phyloP scores from a whole-genome alignment of 2,888 invertebrate genomes.

The Ecliptopera silaceata region DNA sequence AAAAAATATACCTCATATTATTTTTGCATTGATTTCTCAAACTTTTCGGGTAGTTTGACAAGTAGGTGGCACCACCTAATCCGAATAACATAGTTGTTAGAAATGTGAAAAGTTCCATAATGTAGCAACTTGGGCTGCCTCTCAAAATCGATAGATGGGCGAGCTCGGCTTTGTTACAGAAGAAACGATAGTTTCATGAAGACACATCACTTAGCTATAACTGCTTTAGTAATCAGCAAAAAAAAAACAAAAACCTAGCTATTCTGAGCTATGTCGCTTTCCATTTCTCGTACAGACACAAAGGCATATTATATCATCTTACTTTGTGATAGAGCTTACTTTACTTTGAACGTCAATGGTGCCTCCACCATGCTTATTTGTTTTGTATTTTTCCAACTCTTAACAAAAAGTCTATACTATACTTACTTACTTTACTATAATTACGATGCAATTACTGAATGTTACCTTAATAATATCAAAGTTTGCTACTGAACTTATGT shows the following conservation, averaged over 20 bases:
- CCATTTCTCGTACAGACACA: neutral
- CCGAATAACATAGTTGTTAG: conserved; percentile 41
- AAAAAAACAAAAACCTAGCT: no score
- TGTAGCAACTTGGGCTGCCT: conserved; percentile 51
- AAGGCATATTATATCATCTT: neutral
- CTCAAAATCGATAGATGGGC: conserved; percentile 49
- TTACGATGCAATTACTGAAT: neutral
- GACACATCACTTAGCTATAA: neutral
- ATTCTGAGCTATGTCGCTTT: no score
- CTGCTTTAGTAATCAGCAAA: no score
- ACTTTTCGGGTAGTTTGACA: conserved; percentile 39
- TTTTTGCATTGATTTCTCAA: conserved; percentile 28
- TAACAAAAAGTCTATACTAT: no score
- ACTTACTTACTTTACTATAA: no score
- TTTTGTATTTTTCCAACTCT: no score
- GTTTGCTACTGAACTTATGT: neutral
- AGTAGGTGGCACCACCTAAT: conserved; percentile 42
- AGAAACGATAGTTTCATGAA: neutral
- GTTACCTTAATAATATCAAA: conserved; percentile 5
- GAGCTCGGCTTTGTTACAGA: conserved; percentile 1
- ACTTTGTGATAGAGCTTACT: neutral
- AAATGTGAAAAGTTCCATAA: conserved; percentile 48
- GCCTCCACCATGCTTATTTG: conserved; percentile 4
- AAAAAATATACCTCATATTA: conserved; percentile 6
- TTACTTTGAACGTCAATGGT: neutral